phyloP scores from a whole-genome alignment of 2,888 invertebrate species.

The Sabatieria punctata region DNA sequence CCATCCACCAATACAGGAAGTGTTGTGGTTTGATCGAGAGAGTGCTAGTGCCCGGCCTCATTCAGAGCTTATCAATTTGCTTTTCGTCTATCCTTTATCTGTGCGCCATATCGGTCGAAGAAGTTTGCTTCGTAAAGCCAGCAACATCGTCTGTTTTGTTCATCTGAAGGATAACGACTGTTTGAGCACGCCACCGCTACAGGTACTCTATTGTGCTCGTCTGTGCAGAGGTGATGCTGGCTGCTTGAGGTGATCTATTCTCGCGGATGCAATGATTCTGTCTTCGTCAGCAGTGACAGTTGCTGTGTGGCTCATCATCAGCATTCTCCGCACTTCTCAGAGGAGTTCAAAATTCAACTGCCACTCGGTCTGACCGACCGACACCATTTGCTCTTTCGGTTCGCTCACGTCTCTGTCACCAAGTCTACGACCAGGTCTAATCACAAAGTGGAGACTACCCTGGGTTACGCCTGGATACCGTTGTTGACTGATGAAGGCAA shows the following conservation, averaged over 20 bases:
- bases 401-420: conserved; percentile 64
- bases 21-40: conserved; percentile 11
- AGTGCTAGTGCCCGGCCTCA: conserved; percentile 56
- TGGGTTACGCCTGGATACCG: conserved; percentile 87
- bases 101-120: conserved; percentile 37
- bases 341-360: conserved; percentile 60
- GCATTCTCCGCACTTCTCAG: conserved; percentile 56
- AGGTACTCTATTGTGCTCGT: too few relatives aligned
- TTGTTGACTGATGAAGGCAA: too few relatives aligned
- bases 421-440: background rate
- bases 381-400: conserved; percentile 86
- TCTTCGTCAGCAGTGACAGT: too few relatives aligned
- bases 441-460: conserved; percentile 43
- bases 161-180: conserved; percentile 68
- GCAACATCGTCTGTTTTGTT: conserved; percentile 78
- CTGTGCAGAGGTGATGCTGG: too few relatives aligned
- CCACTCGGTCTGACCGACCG: conserved; percentile 64
- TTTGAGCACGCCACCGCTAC: conserved; percentile 50
- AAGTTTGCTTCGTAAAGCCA: conserved; percentile 42
- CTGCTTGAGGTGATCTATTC: too few relatives aligned
- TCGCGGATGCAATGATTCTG: too few relatives aligned
- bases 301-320: conserved; percentile 63
- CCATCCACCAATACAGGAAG: background rate
- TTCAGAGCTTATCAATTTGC: conserved; percentile 64
- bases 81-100: conserved; percentile 73